Conservation (phyloP, 92 coral and sea anemone genomes). For the Pocillopora meandrina region DNA sequence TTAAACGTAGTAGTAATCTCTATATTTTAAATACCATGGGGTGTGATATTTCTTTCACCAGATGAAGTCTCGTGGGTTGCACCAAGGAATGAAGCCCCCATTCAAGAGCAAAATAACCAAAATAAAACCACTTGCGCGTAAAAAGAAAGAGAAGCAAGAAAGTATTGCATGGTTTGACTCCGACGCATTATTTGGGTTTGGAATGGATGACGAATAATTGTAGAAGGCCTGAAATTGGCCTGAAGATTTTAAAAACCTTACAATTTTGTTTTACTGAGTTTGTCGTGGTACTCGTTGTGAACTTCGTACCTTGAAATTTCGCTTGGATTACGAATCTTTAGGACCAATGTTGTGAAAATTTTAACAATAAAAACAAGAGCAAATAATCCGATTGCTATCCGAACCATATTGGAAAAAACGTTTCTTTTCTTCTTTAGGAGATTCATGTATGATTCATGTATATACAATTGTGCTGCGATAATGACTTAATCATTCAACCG, state of each 20-base stretch:
- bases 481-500: too few relatives aligned
- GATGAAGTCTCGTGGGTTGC: conserved; percentile 37
- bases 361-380: not conserved
- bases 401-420: too few relatives aligned
- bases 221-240: not conserved
- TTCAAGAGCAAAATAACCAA: conserved; percentile 82
- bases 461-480: too few relatives aligned
- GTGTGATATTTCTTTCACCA: conserved; percentile 4
- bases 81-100: conserved; percentile 71
- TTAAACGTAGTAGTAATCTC: too few relatives aligned
- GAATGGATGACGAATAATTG: conserved; percentile 50
- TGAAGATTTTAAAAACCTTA: not conserved
- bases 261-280: not conserved
- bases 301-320: not conserved
- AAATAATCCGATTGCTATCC: not conserved
- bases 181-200: conserved; percentile 90
- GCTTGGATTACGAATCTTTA: not conserved
- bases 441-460: too few relatives aligned
- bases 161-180: conserved; percentile 94
- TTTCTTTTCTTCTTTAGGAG: too few relatives aligned
- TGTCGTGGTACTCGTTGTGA: not conserved
- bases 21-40: not conserved
- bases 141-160: conserved; percentile 61
- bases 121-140: conserved; percentile 63
- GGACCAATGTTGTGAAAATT: not conserved